Base-by-base conservation (phyloP, 1,140 invertebrate genomes). In the Leguminivora glycinivorella region DNA sequence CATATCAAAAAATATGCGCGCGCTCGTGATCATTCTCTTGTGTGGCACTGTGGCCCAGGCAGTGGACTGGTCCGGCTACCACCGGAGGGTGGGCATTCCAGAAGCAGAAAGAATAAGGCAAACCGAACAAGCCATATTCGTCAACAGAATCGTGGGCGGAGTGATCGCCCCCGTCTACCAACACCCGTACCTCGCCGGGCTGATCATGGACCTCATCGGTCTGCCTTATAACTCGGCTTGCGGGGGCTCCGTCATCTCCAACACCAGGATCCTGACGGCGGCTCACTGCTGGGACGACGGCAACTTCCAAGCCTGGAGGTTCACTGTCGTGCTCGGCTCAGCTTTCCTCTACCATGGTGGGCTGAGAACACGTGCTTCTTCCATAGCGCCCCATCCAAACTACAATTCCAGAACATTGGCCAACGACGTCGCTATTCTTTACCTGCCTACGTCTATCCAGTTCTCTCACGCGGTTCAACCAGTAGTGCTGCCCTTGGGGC, bases 231-330 rank as follows among this genome's bases (percentile, higher is more conserved):
- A 75, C 0, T 81, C 80, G 1, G 82, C 80, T 0, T 86, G 85
- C 47, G 84, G 85, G 14, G 85, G 83, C 56, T 83, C 85, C 6
- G 60, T 88, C 22, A 38, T 88, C 12, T 76, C 78, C 6, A 24
- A 66, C 14, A 71, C 63, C 24, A 83, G 84, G 69, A 73, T 88
- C 6, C 58, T 88, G 6, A 88, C 85, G 29, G 85, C 85, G 0
- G 85, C 85, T n/a, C 85, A 88, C 71, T 86, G 85, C 69, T 88
- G 84, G 83, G 75, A 71, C 38, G 83, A 85, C 43, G 84, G 83
- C n/a, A 72, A 75, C 34, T 75, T 78, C 63, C 77, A 81, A 70
- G 85, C 83, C 10, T 74, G 75, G 72, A 74, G 74, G 17, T 79
- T 88, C 29, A 83, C 78, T 2, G 82, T 80, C 5, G 83, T 88